Evolutionary conservation across 1,140 invertebrate species (phyloP), one percentile per base, ranked within the genome.

Genomic region (Parapsyche elsis): DNA sequence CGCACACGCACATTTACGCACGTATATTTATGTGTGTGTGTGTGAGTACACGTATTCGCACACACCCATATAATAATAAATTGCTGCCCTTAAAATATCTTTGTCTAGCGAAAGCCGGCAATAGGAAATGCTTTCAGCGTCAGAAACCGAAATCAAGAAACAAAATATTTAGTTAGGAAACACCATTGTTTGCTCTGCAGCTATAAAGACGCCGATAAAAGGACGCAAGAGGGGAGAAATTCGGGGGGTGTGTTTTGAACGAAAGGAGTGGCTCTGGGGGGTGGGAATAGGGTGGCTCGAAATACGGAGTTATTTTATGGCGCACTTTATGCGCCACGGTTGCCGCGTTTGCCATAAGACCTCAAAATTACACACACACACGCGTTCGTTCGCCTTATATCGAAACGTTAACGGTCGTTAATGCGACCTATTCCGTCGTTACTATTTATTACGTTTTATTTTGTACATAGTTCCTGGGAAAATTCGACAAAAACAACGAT

Each of bases 31-130:
- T 67, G 23, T 26, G 26, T 23, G 9, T 67, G 23, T 26, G 14
- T 67, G 70, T 24, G 19, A 59, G 53, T 76, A 12, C 75, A 23
- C 16, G 30, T 21, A 75, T 46, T 38, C 26, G 49, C 49, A 16
- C 16, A 53, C 49, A 16, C 16, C 10, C 38, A 75, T 45, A 78
- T 75, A 81, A 79, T 80, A 81, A 81, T 81, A 81, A 81, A 81
- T 81, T 71, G 78, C 81, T 76, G 71, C 81, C 81, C 81, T 81
- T 81, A 79, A 79, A 81, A 81, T 79, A 81, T 81, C 81, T 81
- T 80, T 81, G 81, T 81, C 81, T 81, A 78, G 59, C 38, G 30
- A 79, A 79, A 79, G 73, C 71, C 46, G 71, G 76, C 81, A 61
- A 70, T 71, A 81, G 81, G 74, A 81, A 81, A 81, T 78, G 74